phyloP scores from a whole-genome alignment of 2,888 invertebrate species.

The Ptychoptera contaminata region DNA sequence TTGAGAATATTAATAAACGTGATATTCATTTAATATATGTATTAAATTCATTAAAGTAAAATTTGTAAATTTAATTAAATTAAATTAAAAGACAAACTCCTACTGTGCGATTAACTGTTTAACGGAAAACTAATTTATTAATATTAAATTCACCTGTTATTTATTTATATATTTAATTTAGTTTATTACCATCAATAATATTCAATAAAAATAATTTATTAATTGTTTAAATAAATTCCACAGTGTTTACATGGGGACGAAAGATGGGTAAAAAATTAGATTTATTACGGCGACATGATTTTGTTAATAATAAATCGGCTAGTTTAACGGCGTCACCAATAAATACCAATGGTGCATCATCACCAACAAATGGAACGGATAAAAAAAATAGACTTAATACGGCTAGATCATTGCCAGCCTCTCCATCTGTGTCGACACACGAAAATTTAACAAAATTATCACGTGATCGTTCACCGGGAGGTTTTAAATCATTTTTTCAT shows the following conservation, averaged over 20 bases:
- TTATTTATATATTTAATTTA: too few species aligned
- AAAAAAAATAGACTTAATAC: constrained; percentile 23
- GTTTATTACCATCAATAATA: too few species aligned
- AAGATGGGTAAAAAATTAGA: constrained; percentile 65
- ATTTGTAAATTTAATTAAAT: too few species aligned
- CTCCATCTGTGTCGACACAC: constrained; percentile 13
- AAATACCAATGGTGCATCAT: constrained; percentile 19
- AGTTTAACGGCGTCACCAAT: constrained; percentile 11
- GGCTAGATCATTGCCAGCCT: constrained; percentile 29
- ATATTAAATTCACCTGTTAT: too few species aligned
- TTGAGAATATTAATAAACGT: too few species aligned
- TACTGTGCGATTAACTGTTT: too few species aligned
- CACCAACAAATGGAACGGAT: constrained; percentile 11
- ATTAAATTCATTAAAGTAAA: too few species aligned
- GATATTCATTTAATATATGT: too few species aligned
- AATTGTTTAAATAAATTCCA: constrained; percentile 18
- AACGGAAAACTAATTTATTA: too few species aligned
- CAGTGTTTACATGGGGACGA: constrained; percentile 62
- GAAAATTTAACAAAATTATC: constrained; percentile 12
- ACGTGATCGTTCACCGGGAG: constrained; percentile 31
- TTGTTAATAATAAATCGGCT: constrained; percentile 33
- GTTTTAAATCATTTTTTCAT: constrained; percentile 55
- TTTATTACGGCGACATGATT: constrained; percentile 48
- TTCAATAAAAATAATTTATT: too few species aligned
- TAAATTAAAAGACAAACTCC: too few species aligned